A percentile compares a stretch with the other conserved stretches of the same genome.
phyloP scores from a whole-genome alignment of 2,888 invertebrate species.

The Malthinus flaveolus region DNA sequence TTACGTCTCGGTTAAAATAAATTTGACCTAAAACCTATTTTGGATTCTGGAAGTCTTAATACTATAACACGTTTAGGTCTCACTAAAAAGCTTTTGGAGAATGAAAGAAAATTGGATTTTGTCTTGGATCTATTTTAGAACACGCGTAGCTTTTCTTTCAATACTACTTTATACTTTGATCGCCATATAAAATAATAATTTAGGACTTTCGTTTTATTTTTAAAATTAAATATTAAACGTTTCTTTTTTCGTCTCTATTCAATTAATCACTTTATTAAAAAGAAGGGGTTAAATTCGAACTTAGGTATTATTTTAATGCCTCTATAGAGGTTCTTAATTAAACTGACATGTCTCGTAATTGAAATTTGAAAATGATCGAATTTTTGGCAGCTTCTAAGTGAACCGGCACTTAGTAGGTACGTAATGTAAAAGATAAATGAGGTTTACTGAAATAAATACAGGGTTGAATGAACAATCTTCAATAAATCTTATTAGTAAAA shows the following conservation, averaged over 20 bases:
- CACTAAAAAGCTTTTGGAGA: slow-evolving; percentile 20
- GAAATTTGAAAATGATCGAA: too few species aligned
- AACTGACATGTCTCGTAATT: too few species aligned
- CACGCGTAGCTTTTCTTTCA: slow-evolving; percentile 10
- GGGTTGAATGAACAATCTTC: neutral
- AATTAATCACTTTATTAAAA: too few species aligned
- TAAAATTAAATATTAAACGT: too few species aligned
- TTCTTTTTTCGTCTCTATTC: too few species aligned
- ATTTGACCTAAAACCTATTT: slow-evolving; percentile 13
- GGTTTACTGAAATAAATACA: neutral
- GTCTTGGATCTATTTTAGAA: slow-evolving; percentile 17
- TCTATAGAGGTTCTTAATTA: too few species aligned
- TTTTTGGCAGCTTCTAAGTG: too few species aligned
- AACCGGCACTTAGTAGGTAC: too few species aligned
- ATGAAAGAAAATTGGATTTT: slow-evolving; percentile 22
- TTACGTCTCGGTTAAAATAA: slow-evolving; percentile 11
- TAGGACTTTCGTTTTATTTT: neutral
- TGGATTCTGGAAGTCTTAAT: slow-evolving; percentile 18
- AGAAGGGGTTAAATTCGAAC: too few species aligned
- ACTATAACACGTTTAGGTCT: slow-evolving; percentile 20
- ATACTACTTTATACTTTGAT: slow-evolving; percentile 10
- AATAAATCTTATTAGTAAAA: slow-evolving; percentile 6
- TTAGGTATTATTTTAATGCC: too few species aligned
- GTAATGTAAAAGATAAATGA: too few species aligned
- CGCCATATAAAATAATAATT: slow-evolving; percentile 3